Conservation (phyloP, 2,797 vertebrate genomes). For the Toxotes lorentzi region DNA sequence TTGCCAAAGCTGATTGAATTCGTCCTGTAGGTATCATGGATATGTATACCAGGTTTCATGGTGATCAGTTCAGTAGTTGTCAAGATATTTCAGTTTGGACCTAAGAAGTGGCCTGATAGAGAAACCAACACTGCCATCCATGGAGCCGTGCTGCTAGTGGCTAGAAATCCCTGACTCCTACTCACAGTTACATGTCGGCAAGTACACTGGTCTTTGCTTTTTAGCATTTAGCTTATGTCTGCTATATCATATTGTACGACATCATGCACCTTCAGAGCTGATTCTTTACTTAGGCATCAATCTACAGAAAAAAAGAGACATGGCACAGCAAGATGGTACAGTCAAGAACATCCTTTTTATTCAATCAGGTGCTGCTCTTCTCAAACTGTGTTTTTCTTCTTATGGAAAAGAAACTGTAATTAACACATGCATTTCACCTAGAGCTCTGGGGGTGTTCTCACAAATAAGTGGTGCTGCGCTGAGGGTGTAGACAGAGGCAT, state of each 20-base stretch:
- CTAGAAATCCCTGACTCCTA: too few relatives aligned
- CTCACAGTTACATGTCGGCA: too few relatives aligned
- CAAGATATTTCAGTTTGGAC: too few relatives aligned
- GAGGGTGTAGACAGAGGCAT: conserved; percentile 76
- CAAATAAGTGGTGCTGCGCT: conserved; percentile 79
- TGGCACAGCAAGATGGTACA: conserved; percentile 75
- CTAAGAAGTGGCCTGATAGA: too few relatives aligned
- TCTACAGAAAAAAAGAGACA: conserved; percentile 61
- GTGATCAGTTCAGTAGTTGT: too few relatives aligned
- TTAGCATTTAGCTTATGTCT: background rate
- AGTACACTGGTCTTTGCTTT: too few relatives aligned
- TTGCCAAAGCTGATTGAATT: too few relatives aligned
- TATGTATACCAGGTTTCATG: too few relatives aligned
- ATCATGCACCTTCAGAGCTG: background rate
- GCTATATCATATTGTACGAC: background rate
- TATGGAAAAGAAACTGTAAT: conserved; percentile 93
- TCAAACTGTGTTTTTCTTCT: conserved; percentile 91
- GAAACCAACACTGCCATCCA: too few relatives aligned
- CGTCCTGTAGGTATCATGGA: too few relatives aligned
- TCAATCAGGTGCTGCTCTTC: conserved; percentile 91
- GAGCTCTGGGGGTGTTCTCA: conserved; percentile 85
- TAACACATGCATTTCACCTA: conserved; percentile 92
- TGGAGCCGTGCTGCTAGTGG: too few relatives aligned
- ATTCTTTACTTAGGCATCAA: background rate
- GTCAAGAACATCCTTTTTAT: conserved; percentile 93